Base-by-base conservation (phyloP, 2,888 invertebrate genomes). In the Drosophila merina region DNA sequence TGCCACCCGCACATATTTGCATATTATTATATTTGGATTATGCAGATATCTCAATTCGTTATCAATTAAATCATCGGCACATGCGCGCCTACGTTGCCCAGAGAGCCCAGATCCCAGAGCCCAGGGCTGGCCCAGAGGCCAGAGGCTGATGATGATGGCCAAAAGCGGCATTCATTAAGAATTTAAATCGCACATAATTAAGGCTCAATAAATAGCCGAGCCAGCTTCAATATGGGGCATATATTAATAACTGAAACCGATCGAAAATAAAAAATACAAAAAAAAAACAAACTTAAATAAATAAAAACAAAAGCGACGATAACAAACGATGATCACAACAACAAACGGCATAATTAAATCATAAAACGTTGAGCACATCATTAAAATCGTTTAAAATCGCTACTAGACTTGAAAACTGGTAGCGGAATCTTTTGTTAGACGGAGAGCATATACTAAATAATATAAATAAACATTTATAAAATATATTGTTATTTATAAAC, bases 301-400 rank as follows among this genome's bases (percentile, higher is more conserved):
- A 36, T 36, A 36, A 55, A 67, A 26, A 51, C 59, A 49, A 60
- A 57, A 59, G 12, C 40, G 60, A 68, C 69, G 49, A 62, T 62
- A 62, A 62, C 80, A 60, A 70, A 55, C 60, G 54, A 71, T 49
- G 60, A 55, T 5, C 8, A 45, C 30, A 51, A 72, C 64, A 69
- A 72, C 85, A 76, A 79, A 71, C 86, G 76, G 81, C 83, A 79
- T 88, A 82, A 82, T 82, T 82, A 88, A 88, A 88, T 88, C 88
- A 82, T 88, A 73, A 86, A 86, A 84, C 76, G 85, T 75, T 80
- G 88, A 84, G 86, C 86, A 84, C 81, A 77, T 88, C 84, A 86
- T 84, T 84, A 84, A 86, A 84, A 84, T 88, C 88, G 76, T 62
- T 79, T 50, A 76, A 62, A 79, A 88, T 75, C 68, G 82, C 82